These are phyloP conservation scores for Sinelater perroti DNA, from an alignment of 2,888 invertebrate species.

Conservation along the genomic window DNA sequence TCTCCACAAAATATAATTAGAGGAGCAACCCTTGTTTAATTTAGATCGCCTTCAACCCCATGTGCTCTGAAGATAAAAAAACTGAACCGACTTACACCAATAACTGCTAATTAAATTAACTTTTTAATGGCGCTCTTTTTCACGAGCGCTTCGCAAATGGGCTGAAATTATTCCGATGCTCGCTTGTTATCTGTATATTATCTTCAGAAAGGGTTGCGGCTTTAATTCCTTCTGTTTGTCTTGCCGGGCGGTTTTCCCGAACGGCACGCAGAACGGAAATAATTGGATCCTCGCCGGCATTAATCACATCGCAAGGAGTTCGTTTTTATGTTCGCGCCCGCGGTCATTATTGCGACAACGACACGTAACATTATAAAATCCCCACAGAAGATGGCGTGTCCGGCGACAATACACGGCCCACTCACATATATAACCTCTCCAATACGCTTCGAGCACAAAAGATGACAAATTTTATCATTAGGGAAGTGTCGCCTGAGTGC, in stretches of 20 bases:
- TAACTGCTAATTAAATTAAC: conserved; percentile 59
- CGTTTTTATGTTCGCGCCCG: conserved; percentile 29
- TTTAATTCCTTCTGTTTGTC: conserved; percentile 55
- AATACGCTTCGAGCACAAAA: conserved; percentile 55
- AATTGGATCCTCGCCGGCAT: conserved; percentile 7
- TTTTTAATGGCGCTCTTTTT: conserved; percentile 56
- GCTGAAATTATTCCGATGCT: conserved; percentile 51
- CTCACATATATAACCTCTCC: conserved; percentile 53
- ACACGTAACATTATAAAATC: conserved; percentile 37
- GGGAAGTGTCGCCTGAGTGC: conserved; percentile 51
- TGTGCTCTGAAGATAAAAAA: conserved; percentile 50
- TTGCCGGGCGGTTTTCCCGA: conserved; percentile 33
- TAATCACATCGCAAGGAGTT: conserved; percentile 29
- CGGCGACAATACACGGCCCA: conserved; percentile 48
- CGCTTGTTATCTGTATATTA: conserved; percentile 54
- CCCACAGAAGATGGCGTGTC: conserved; percentile 47
- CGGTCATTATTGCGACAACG: conserved; percentile 30
- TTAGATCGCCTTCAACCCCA: conserved; percentile 48
- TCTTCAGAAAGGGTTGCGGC: conserved; percentile 54
- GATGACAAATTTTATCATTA: conserved; percentile 56
- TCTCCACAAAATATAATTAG: conserved; percentile 53
- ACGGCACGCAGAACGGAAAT: not conserved
- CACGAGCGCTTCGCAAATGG: conserved; percentile 49
- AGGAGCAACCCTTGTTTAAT: conserved; percentile 48
- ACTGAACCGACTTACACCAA: conserved; percentile 55